Evolutionary conservation across 2,888 invertebrate genomes (phyloP).

Genomic region (Zaprionus bogoriensis): DNA sequence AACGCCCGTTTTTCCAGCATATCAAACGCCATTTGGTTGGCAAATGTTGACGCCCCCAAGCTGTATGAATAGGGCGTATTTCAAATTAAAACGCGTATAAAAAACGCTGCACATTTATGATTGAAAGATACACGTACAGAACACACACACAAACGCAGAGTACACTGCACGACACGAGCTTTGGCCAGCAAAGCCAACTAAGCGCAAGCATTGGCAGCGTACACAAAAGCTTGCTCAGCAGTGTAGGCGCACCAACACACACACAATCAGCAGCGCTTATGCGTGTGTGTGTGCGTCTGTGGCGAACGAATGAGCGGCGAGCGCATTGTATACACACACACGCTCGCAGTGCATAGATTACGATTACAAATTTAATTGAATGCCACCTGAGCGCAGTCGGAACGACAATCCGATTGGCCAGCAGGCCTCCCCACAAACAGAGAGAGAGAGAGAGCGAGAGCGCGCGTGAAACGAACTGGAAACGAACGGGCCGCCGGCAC

Average conservation of each 20-base stretch:
- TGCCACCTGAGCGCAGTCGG: slow-evolving; percentile 68
- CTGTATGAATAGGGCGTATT: slow-evolving; percentile 66
- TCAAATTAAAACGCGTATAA: slow-evolving; percentile 62
- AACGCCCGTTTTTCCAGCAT: slow-evolving; percentile 19
- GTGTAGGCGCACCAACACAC: slow-evolving; percentile 31
- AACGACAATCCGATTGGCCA: slow-evolving; percentile 75
- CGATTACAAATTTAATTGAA: slow-evolving; percentile 73
- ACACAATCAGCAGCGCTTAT: background rate
- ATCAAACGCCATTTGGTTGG: slow-evolving; percentile 40
- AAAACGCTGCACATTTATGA: slow-evolving; percentile 49
- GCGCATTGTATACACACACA: slow-evolving; percentile 48
- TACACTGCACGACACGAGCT: slow-evolving; percentile 43
- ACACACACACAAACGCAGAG: slow-evolving; percentile 16
- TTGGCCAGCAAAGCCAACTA: slow-evolving; percentile 12
- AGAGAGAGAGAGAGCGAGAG: slow-evolving; percentile 21
- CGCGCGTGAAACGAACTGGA: slow-evolving; percentile 36
- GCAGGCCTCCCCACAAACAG: slow-evolving; percentile 29
- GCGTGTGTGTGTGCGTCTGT: slow-evolving; percentile 18
- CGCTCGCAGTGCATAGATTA: slow-evolving; percentile 64
- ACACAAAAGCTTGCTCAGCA: slow-evolving; percentile 32
- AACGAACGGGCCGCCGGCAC: slow-evolving; percentile 13
- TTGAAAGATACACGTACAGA: slow-evolving; percentile 49
- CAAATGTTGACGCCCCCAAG: slow-evolving; percentile 56
- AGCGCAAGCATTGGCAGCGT: background rate
- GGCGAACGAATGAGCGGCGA: slow-evolving; percentile 61